Conservation (phyloP, 2,113 vertebrate species). For the Nycticebus coucang region DNA sequence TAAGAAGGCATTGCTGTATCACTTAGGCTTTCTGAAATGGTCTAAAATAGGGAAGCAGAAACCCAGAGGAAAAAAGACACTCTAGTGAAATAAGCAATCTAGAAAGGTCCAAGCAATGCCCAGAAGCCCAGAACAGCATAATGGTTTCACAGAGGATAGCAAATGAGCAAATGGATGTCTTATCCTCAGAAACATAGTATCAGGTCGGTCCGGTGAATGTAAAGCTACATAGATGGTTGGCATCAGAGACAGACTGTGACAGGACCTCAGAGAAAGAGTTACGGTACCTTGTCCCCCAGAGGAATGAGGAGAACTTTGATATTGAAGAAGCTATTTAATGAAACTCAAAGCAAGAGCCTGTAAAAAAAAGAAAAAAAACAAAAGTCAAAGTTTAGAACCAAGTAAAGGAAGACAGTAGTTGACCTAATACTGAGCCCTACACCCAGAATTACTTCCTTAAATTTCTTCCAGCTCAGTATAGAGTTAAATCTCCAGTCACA, state of each 20-base stretch:
- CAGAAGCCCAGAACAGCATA: not conserved
- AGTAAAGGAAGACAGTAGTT: not conserved
- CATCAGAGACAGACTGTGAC: not conserved
- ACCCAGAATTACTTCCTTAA: not conserved
- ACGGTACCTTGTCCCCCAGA: not conserved
- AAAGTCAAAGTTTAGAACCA: constrained; percentile 1
- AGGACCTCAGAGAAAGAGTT: not conserved
- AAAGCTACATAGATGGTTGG: not conserved
- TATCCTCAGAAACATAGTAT: not conserved
- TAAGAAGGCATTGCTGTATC: not conserved
- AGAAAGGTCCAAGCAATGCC: not conserved
- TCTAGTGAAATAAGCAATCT: not conserved
- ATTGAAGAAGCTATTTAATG: not conserved
- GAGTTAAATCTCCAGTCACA: not conserved
- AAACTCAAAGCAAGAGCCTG: not conserved
- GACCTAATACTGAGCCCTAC: not conserved
- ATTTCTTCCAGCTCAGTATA: not conserved
- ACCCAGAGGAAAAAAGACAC: not conserved
- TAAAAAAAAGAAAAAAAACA: not conserved
- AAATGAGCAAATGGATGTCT: not conserved
- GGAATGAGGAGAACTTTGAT: not conserved
- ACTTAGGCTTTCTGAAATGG: not conserved
- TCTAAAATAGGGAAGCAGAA: not conserved
- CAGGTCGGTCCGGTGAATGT: not conserved
- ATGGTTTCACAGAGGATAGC: not conserved